Evolutionary conservation across 2,888 invertebrate species (phyloP).

Genomic region (Rhogogaster chlorosoma): DNA sequence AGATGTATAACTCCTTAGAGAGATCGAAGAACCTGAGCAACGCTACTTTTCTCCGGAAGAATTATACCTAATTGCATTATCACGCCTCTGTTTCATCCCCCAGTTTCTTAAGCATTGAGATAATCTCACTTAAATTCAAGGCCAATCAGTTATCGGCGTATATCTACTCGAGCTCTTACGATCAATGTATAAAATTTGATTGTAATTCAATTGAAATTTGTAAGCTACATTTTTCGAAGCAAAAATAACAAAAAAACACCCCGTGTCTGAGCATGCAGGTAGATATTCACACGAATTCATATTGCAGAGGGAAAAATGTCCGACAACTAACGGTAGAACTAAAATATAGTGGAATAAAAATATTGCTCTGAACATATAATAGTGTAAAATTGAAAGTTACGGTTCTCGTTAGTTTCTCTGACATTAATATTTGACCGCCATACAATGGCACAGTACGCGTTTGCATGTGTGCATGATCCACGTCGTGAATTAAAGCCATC

Average conservation of each 20-base stretch:
- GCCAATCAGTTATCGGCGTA: neutral
- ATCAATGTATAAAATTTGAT: neutral
- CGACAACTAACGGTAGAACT: neutral
- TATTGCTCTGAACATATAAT: neutral
- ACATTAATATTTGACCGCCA: neutral
- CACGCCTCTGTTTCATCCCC: constrained; percentile 14
- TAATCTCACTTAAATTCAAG: neutral
- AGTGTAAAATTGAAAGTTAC: neutral
- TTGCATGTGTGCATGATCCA: too few species aligned
- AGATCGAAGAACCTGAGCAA: constrained; percentile 9
- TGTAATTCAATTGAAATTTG: neutral
- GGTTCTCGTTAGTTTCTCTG: neutral
- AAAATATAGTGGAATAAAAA: neutral
- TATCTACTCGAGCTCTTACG: neutral
- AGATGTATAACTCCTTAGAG: constrained; percentile 2
- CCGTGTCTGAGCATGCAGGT: neutral
- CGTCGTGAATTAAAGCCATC: neutral
- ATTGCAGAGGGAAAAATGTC: neutral
- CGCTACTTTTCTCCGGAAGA: neutral
- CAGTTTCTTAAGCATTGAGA: neutral
- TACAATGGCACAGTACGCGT: neutral
- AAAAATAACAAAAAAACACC: neutral
- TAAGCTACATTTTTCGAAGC: neutral
- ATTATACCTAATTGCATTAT: constrained; percentile 9
- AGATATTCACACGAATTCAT: neutral